These are phyloP conservation scores for Chelmon rostratus DNA, from an alignment of 2,797 vertebrate genomes.

Conservation along the genomic window DNA sequence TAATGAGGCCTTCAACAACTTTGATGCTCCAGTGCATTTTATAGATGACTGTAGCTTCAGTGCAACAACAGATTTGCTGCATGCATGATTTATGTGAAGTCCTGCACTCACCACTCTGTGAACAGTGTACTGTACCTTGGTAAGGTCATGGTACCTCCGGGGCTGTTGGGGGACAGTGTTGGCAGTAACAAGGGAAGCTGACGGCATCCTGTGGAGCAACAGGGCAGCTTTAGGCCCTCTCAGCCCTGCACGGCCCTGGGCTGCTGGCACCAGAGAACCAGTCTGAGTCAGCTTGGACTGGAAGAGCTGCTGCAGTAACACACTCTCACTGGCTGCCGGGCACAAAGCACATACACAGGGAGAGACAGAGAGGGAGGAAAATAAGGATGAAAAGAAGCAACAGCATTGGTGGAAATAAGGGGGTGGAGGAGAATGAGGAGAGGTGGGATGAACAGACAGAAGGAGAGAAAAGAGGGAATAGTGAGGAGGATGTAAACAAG, in stretches of 20 bases:
- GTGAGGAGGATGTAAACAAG: constrained; percentile 60
- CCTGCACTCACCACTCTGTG: constrained; percentile 9
- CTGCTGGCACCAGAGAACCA: constrained; percentile 91
- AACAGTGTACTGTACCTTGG: constrained; percentile 86
- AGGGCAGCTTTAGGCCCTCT: constrained; percentile 89
- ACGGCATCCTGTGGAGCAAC: constrained; percentile 85
- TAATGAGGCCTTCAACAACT: background rate
- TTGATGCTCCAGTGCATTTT: background rate
- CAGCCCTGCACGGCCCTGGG: constrained; percentile 85
- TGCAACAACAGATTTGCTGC: background rate
- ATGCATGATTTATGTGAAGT: background rate
- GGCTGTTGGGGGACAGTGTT: constrained; percentile 76
- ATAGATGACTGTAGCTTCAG: background rate
- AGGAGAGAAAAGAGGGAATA: constrained; percentile 10
- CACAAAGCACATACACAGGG: constrained; percentile 67
- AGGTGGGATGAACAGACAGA: constrained; percentile 27
- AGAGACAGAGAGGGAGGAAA: constrained; percentile 50
- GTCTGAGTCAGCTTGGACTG: constrained; percentile 95
- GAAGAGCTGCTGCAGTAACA: constrained; percentile 94
- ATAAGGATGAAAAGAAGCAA: constrained; percentile 65
- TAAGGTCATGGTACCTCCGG: constrained; percentile 89
- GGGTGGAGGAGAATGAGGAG: constrained; percentile 57
- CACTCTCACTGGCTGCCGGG: constrained; percentile 92
- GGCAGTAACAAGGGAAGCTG: constrained; percentile 65
- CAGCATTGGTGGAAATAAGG: constrained; percentile 72